Conservation (phyloP, 2,888 invertebrate genomes). For the Cybosia mesomella region DNA sequence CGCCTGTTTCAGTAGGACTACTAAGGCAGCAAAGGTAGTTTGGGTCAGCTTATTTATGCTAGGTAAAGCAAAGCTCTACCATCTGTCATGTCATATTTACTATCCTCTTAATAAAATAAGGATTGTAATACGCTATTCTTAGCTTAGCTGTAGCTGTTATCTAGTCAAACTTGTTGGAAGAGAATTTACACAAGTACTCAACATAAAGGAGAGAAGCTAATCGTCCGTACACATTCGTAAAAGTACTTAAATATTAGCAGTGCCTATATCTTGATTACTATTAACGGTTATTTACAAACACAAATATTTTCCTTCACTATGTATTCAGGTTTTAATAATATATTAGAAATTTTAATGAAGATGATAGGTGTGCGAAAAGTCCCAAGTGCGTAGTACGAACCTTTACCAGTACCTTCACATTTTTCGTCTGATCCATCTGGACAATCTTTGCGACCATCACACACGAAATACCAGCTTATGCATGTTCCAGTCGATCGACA, state of each 20-base stretch:
- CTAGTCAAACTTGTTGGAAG: background rate
- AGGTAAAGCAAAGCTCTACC: background rate
- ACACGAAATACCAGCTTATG: slow-evolving; percentile 97
- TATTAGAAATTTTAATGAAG: slow-evolving; percentile 31
- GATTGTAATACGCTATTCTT: too few relatives aligned
- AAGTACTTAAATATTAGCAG: background rate
- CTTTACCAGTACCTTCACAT: slow-evolving; percentile 88
- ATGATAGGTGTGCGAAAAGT: slow-evolving; percentile 49
- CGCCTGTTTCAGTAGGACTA: too few relatives aligned
- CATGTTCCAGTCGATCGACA: slow-evolving; percentile 95
- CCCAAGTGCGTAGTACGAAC: slow-evolving; percentile 71
- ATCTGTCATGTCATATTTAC: background rate
- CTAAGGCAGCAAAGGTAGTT: too few relatives aligned
- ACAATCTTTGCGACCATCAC: slow-evolving; percentile 95
- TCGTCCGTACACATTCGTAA: background rate
- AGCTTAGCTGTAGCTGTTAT: background rate
- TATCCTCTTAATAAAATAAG: background rate
- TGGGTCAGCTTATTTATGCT: background rate
- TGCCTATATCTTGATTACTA: background rate
- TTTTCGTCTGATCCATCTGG: slow-evolving; percentile 95
- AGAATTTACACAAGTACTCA: background rate
- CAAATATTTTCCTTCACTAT: background rate
- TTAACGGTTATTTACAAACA: slow-evolving; percentile 1
- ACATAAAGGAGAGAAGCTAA: background rate
- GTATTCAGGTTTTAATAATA: slow-evolving; percentile 14